Evolutionary conservation across 2,888 invertebrate genomes (phyloP), one percentile per base, ranked within the genome.

Genomic region (Molanna angustata): DNA sequence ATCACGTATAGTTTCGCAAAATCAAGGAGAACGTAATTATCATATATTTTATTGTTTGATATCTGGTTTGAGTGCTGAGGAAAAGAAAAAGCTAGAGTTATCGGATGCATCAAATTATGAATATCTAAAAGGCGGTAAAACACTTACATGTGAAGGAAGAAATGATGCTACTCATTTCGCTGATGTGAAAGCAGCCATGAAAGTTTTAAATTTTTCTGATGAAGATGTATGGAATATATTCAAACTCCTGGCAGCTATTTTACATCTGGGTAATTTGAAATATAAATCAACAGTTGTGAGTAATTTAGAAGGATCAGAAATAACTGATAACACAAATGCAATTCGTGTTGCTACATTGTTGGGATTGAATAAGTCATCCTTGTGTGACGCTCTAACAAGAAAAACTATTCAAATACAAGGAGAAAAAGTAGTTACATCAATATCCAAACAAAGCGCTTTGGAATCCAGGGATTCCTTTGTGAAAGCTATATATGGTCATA

Each of bases 21-120:
- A 86, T 61, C 79, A 80, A 48, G 93, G 90, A 45, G 96, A 96
- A 70, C 80, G 95, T 61, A 98, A 97, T 70, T 97, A 96, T 69
- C 96, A 96, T 68, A 90, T 96, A 58, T 97, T 97, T 73, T 96
- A 96, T 69, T 86, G 93, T 61, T 81, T 97, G 69, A 73, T 97
- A 53, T 86, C 86, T 7, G 97, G 96, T 0, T 70, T 97, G 54
- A 80, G 81, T 1, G 76, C 79, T 13, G 87, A 92, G 1, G 94
- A 96, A 66, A 90, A 87, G 64, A 82, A 80, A 56, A 83, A 82
- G 59, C 73, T 95, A 20, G 88, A 92, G 49, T 72, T 97, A 22
- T 79, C 79, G 6, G 83, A 84, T 27, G 82, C 90, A 0, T 78
- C 80, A 7, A 82, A 88, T 61, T 96, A 92, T 69, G 79, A 79